These are phyloP conservation scores for Prorops nasuta DNA, from an alignment of 1,140 invertebrate species.

Conservation along the genomic window DNA sequence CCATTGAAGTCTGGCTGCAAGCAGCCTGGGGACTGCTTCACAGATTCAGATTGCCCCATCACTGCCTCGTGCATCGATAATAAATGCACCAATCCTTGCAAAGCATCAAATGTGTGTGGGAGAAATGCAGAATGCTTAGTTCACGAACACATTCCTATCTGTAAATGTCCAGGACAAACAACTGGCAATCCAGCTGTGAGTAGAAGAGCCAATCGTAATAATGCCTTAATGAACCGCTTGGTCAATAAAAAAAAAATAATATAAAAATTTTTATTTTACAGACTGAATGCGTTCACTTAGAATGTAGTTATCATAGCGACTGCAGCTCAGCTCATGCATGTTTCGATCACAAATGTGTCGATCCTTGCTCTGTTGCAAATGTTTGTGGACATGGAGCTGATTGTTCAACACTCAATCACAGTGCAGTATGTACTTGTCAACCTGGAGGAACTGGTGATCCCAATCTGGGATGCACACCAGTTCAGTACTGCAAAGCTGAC, in stretches of 20 bases:
- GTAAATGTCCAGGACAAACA: constrained; percentile 74
- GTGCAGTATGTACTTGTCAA: constrained; percentile 77
- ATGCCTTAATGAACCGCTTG: background rate
- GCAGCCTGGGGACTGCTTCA: constrained; percentile 76
- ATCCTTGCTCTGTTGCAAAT: constrained; percentile 77
- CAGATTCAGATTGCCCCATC: constrained; percentile 75
- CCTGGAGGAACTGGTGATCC: constrained; percentile 83
- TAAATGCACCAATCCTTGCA: constrained; percentile 80
- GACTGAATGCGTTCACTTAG: constrained; percentile 67
- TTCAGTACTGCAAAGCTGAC: constrained; percentile 77
- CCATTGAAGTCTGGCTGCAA: constrained; percentile 67
- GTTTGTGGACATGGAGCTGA: constrained; percentile 79
- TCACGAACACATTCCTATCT: constrained; percentile 67
- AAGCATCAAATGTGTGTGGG: constrained; percentile 66
- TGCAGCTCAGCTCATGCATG: constrained; percentile 72
- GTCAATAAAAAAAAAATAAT: background rate
- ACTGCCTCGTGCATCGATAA: constrained; percentile 75
- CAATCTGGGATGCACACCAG: constrained; percentile 73
- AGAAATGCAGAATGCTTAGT: constrained; percentile 72
- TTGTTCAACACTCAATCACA: constrained; percentile 70
- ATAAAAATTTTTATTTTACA: constrained; percentile 22
- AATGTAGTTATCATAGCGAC: constrained; percentile 78
- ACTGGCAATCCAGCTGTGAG: constrained; percentile 68
- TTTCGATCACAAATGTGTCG: constrained; percentile 74
- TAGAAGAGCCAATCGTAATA: too few relatives aligned